Base-by-base conservation (phyloP, 30 jellyfish, hydroid and myxozoan species). In the Sanderia malayensis region DNA sequence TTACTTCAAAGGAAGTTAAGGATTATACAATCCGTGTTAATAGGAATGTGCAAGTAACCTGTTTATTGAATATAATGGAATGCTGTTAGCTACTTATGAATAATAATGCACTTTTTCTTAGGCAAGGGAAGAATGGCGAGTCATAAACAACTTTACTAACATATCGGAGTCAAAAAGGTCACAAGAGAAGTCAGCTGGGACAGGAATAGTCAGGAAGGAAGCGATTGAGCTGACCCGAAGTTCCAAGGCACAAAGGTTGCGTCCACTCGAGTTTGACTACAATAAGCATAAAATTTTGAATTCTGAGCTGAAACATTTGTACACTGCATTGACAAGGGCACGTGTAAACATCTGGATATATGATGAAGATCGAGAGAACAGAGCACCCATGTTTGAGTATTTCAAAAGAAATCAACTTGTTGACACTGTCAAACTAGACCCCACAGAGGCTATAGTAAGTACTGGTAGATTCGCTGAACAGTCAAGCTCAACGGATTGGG, bases 41-140 rank as follows among this genome's bases (percentile, higher is more conserved):
- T n/a, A n/a, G n/a, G n/a, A n/a, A n/a, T n/a, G n/a, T n/a, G n/a
- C n/a, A n/a, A n/a, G n/a, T n/a, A n/a, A n/a, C n/a, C n/a, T n/a
- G n/a, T n/a, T n/a, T n/a, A n/a, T n/a, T n/a, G n/a, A n/a, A n/a
- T n/a, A n/a, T n/a, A n/a, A n/a, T n/a, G n/a, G n/a, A n/a, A n/a
- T n/a, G n/a, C n/a, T n/a, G n/a, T n/a, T n/a, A n/a, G n/a, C n/a
- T n/a, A n/a, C n/a, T n/a, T n/a, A n/a, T n/a, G n/a, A n/a, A n/a
- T n/a, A n/a, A n/a, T n/a, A n/a, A n/a, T n/a, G n/a, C n/a, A n/a
- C n/a, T n/a, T n/a, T 44, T 44, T 23, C 7, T 11, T 67, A 88
- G 97, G 97, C 97, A 8, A 24, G 34, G 29, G 80, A 81, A 41
- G 97, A 88, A 74, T 88, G 97, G 97, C 80, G 92, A 17, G 92